Conservation (phyloP, 1,140 invertebrate species). For the Anthonomus grandis region DNA sequence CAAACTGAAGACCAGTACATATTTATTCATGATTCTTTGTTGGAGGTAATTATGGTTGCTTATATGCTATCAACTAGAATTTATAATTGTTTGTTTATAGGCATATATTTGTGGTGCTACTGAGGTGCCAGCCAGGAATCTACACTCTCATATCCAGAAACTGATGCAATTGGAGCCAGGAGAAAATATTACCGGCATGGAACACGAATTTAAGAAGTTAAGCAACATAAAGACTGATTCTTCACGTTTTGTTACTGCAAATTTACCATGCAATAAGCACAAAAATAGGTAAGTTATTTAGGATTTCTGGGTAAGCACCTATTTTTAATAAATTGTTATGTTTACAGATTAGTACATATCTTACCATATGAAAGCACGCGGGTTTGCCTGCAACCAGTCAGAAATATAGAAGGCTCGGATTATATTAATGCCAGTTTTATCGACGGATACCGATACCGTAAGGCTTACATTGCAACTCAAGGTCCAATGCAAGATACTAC, state of each 20-base stretch:
- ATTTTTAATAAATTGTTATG: background rate
- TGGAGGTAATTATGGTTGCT: conserved; percentile 83
- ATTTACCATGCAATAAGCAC: conserved; percentile 94
- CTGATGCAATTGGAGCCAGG: conserved; percentile 76
- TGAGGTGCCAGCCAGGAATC: conserved; percentile 76
- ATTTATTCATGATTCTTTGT: conserved; percentile 95
- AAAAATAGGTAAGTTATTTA: conserved; percentile 80
- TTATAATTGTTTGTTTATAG: conserved; percentile 7
- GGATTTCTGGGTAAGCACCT: background rate
- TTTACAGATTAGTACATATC: conserved; percentile 71
- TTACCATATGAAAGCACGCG: conserved; percentile 95
- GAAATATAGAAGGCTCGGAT: conserved; percentile 93
- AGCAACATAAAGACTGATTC: conserved; percentile 93
- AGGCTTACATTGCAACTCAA: conserved; percentile 97
- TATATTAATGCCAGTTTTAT: conserved; percentile 99
- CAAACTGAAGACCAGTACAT: conserved; percentile 99
- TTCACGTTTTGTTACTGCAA: conserved; percentile 91
- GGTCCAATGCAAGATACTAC: conserved; percentile 93
- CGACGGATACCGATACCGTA: conserved; percentile 87
- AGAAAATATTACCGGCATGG: conserved; percentile 93
- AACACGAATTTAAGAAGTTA: conserved; percentile 97
- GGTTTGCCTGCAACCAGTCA: conserved; percentile 88
- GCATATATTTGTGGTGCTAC: conserved; percentile 23
- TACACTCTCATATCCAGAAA: conserved; percentile 93
- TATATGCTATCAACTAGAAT: too few species aligned